Evolutionary conservation across 2,113 vertebrate species (phyloP), one percentile per base, ranked within the genome.

Genomic region (Phyllostomus discolor): DNA sequence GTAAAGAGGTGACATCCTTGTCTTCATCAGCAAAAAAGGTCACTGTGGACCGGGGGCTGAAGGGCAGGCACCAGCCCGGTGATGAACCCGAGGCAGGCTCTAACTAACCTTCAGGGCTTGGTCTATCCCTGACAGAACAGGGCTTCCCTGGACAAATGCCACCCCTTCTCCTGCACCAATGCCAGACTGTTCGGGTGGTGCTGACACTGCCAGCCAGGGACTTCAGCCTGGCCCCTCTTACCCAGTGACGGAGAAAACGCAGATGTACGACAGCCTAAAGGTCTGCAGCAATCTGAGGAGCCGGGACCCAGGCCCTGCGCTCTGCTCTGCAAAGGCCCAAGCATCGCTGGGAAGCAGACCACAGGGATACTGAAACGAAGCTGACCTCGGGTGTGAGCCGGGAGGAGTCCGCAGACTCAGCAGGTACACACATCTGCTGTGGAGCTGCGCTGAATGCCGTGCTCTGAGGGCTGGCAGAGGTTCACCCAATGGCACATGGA

Each of bases 361-460:
- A 54, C 12, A 43, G 54, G 22, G 33, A 50, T 19, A 5, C 17
- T 50, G 85, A 67, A 43, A 33, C 33, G 41, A 33, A 82, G 52
- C 7, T 70, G 33, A 73, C 50, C 24, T 38, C 35, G 31, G 22
- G 11, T 50, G 41, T 17, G 66, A 94, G 80, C 48, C 59, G 67
- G 26, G 31, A 62, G 6, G n/a, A 6, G 26, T 1, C 67, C 41
- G 31, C 11, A 70, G 67, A 48, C 8, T 38, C 46, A 1, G n/a
- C 19, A 15, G 33, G 28, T n/a, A 10, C n/a, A 11, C 19, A 31
- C 12, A 69, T 24, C 14, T 70, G 38, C 24, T 33, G 1, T 6
- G 15, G 67, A 1, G 24, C 16, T 10, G 69, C 0, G 0, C 8
- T n/a, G 57, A 66, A 14, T 33, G 16, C 10, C 19, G 16, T 31